phyloP scores from a whole-genome alignment of 1,140 invertebrate genomes.

The Colletes gigas region DNA sequence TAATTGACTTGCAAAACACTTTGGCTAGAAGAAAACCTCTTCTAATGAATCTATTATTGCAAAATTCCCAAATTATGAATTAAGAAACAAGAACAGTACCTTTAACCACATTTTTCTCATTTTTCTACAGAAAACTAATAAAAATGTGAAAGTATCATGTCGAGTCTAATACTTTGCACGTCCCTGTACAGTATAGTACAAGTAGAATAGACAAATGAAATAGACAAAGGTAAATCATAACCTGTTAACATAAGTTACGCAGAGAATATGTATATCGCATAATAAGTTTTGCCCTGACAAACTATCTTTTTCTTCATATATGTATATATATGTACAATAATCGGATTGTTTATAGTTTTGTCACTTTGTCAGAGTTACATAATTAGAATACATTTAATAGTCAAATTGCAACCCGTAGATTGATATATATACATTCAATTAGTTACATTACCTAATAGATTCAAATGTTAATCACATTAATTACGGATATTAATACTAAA shows the following conservation, averaged over 20 bases:
- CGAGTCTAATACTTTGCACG: too few species aligned
- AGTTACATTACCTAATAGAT: conserved; percentile 56
- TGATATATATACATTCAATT: conserved; percentile 61
- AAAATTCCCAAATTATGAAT: too few species aligned
- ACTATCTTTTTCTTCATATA: conserved; percentile 20
- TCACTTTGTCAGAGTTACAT: conserved; percentile 49
- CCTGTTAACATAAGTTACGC: conserved; percentile 20
- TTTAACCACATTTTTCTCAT: too few species aligned
- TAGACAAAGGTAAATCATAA: conserved; percentile 7
- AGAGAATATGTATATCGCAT: conserved; percentile 27
- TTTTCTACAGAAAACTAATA: too few species aligned
- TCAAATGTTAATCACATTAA: conserved; percentile 60
- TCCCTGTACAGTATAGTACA: conserved; percentile 13
- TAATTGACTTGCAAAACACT: too few species aligned
- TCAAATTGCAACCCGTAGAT: conserved; percentile 64
- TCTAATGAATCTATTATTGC: too few species aligned
- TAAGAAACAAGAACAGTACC: too few species aligned
- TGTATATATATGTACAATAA: conserved; percentile 53
- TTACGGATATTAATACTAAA: conserved; percentile 62
- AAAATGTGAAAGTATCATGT: too few species aligned
- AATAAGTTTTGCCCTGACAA: conserved; percentile 23
- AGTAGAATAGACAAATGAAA: conserved; percentile 36
- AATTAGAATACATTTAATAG: conserved; percentile 59
- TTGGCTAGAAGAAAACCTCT: too few species aligned
- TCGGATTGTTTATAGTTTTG: conserved; percentile 40